These are phyloP conservation scores for Falco punctatus DNA, from an alignment of 2,113 vertebrate genomes.

Conservation along the genomic window DNA sequence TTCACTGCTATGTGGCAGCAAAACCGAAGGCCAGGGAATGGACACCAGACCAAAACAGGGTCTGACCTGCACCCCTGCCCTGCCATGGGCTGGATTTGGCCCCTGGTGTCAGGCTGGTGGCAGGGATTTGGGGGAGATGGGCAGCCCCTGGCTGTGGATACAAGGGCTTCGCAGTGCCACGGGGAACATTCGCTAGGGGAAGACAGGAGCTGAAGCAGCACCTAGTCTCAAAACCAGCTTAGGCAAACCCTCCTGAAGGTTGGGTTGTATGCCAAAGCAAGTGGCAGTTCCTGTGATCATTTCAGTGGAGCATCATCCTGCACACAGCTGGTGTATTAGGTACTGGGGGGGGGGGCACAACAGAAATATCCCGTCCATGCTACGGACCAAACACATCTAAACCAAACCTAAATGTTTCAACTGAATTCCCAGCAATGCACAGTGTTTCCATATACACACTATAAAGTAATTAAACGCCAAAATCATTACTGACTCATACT, in stretches of 20 bases:
- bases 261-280: not conserved
- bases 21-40: not conserved
- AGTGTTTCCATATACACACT: not conserved
- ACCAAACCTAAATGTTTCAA: not conserved
- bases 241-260: not conserved
- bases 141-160: rapidly evolving
- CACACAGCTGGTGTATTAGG: no score
- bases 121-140: not conserved
- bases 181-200: not conserved
- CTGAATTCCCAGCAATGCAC: not conserved
- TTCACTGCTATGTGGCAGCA: not conserved
- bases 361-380: not conserved
- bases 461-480: not conserved
- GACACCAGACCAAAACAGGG: not conserved
- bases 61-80: rapidly evolving
- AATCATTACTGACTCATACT: not conserved
- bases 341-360: not conserved
- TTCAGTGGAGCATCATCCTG: not conserved
- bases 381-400: not conserved
- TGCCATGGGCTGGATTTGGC: not conserved
- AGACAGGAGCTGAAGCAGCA: not conserved
- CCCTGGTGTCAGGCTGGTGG: not conserved
- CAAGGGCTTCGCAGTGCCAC: not conserved
- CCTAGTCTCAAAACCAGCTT: not conserved
- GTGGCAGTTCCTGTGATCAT: not conserved